Conservation (phyloP, 2,888 invertebrate species). For the Cerastis leucographa region DNA sequence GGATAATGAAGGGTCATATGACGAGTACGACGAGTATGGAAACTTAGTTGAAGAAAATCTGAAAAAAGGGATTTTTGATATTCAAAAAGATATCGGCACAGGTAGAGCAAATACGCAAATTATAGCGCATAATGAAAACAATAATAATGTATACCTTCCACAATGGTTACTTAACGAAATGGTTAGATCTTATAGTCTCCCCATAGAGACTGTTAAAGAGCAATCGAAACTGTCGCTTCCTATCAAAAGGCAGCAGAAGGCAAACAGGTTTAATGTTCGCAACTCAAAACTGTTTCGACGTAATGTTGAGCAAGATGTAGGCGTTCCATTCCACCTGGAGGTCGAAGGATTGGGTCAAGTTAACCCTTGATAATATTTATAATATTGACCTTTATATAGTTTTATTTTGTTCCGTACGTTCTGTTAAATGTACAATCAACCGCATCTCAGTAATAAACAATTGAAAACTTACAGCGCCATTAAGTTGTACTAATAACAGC, state of each 20-base stretch:
- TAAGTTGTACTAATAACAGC: not conserved
- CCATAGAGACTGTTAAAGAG: not conserved
- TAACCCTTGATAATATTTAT: conserved; percentile 60
- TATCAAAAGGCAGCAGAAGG: conserved; percentile 68
- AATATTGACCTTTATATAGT: conserved; percentile 10
- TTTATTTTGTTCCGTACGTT: conserved; percentile 28
- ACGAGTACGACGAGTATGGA: conserved; percentile 41
- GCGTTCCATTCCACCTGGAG: conserved; percentile 80
- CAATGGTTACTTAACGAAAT: conserved; percentile 65
- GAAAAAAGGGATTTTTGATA: conserved; percentile 25
- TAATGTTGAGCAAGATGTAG: conserved; percentile 61
- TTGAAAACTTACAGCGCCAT: not conserved
- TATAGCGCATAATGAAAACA: conserved; percentile 63
- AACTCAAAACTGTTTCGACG: conserved; percentile 64
- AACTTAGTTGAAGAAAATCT: conserved; percentile 23
- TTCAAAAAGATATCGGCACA: conserved; percentile 37
- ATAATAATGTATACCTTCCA: conserved; percentile 71
- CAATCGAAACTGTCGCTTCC: conserved; percentile 64
- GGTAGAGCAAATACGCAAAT: conserved; percentile 53
- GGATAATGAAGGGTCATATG: not conserved
- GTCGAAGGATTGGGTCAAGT: conserved; percentile 80
- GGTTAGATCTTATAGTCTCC: not conserved
- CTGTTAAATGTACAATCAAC: not conserved
- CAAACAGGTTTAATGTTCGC: conserved; percentile 5
- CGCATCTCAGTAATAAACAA: not conserved